phyloP scores from a whole-genome alignment of 2,797 vertebrate species.

The Glyptemys insculpta region DNA sequence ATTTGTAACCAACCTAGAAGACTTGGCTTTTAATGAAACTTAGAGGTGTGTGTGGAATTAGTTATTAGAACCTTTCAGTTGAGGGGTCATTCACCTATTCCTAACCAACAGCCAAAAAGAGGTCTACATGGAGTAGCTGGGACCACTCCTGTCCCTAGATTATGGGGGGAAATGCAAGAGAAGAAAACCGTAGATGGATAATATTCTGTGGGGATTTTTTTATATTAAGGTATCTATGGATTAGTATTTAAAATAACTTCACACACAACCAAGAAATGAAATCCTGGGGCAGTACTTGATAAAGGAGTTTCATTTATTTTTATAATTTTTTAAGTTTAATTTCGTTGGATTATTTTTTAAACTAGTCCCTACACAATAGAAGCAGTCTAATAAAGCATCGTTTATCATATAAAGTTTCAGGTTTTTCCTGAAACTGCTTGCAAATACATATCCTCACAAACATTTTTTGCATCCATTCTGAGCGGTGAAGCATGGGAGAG shows the following conservation, averaged over 20 bases:
- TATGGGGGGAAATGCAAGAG: background rate
- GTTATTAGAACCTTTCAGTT: background rate
- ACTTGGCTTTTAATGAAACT: background rate
- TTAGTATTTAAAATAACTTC: too few species aligned
- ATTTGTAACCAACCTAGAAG: background rate
- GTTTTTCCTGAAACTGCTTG: background rate
- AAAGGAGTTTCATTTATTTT: too few species aligned
- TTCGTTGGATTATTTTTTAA: too few species aligned
- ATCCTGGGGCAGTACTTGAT: too few species aligned
- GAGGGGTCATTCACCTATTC: background rate
- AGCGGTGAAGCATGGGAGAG: background rate
- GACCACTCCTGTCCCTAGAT: fast-evolving
- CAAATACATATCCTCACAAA: background rate
- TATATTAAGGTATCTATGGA: too few species aligned
- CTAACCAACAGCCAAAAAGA: background rate
- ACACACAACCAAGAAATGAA: too few species aligned
- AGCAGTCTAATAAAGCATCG: background rate
- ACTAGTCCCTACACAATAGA: background rate
- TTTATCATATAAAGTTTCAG: background rate
- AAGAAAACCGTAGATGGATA: background rate
- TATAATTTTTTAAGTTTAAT: too few species aligned
- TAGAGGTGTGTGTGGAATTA: background rate
- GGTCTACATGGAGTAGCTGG: background rate
- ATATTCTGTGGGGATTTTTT: too few species aligned
- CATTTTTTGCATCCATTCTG: background rate